phyloP scores from a whole-genome alignment of 2,888 invertebrate species.

The Ophion costatus region DNA sequence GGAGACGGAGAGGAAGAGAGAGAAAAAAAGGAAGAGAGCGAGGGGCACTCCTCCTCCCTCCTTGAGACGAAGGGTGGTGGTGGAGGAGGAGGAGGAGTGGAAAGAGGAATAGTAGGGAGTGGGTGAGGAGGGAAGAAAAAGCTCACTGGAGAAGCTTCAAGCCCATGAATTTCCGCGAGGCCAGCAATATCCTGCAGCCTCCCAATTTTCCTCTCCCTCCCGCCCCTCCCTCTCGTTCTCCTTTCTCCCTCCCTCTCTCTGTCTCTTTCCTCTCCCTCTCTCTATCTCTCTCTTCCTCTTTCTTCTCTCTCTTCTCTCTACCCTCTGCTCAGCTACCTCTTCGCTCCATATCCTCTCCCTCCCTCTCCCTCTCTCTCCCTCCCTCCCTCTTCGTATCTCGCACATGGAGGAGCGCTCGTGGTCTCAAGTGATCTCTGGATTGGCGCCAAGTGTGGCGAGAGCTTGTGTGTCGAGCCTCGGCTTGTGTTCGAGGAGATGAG shows the following conservation, averaged over 20 bases:
- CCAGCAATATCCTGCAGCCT: slow-evolving; percentile 57
- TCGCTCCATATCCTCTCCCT: slow-evolving; percentile 18
- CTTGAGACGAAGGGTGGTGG: too few relatives aligned
- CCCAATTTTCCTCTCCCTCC: slow-evolving; percentile 21
- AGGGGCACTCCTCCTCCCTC: too few relatives aligned
- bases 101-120: background rate
- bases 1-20: background rate
- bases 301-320: slow-evolving; percentile 3
- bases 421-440: slow-evolving; percentile 70
- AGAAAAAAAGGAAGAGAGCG: too few relatives aligned
- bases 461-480: background rate
- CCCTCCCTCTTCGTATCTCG: background rate
- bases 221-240: background rate
- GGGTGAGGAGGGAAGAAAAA: slow-evolving; percentile 14
- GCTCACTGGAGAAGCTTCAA: slow-evolving; percentile 26
- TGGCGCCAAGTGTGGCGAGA: slow-evolving; percentile 71
- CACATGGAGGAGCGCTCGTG: slow-evolving; percentile 9
- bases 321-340: background rate
- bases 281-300: slow-evolving; percentile 1
- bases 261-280: background rate
- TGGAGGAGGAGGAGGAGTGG: too few relatives aligned
- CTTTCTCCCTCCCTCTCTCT: background rate
- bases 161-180: slow-evolving; percentile 61
- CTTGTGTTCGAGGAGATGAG: slow-evolving; percentile 4
- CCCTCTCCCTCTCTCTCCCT: background rate